These are phyloP conservation scores for Amblyjoppa fuscipennis DNA, from an alignment of 2,888 invertebrate genomes.

Conservation along the genomic window DNA sequence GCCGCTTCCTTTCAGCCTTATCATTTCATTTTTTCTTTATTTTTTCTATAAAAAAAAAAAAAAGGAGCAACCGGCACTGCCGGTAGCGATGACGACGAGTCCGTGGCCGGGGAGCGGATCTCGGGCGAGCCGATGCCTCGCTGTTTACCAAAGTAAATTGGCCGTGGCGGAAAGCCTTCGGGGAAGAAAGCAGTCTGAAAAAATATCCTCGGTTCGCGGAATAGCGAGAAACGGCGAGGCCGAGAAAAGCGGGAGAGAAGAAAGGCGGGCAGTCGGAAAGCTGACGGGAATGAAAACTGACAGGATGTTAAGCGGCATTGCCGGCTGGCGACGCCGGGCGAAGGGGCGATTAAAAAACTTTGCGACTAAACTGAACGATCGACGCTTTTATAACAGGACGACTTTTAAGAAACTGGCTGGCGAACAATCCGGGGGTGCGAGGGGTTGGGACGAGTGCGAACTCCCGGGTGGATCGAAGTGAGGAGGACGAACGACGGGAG, in stretches of 20 bases:
- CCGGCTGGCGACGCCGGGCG: slow-evolving; percentile 32
- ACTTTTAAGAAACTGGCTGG: slow-evolving; percentile 52
- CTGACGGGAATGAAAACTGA: slow-evolving; percentile 65
- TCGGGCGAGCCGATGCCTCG: slow-evolving; percentile 32
- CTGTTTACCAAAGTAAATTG: slow-evolving; percentile 65
- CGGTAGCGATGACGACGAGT: slow-evolving; percentile 26
- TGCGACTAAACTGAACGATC: slow-evolving; percentile 63
- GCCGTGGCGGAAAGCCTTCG: slow-evolving; percentile 47
- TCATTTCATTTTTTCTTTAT: slow-evolving; percentile 27
- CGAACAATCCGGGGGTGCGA: background rate
- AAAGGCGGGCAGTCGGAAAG: slow-evolving; percentile 44
- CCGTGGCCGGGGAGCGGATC: slow-evolving; percentile 22
- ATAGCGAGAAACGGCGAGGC: slow-evolving; percentile 35
- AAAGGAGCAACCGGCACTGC: slow-evolving; percentile 10
- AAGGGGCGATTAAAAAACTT: slow-evolving; percentile 64
- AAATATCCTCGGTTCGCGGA: background rate
- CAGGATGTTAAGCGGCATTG: slow-evolving; percentile 60
- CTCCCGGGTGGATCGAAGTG: background rate
- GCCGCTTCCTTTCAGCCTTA: slow-evolving; percentile 27
- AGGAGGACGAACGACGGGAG: slow-evolving; percentile 20
- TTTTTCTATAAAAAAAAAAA: slow-evolving; percentile 35
- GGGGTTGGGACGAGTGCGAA: background rate
- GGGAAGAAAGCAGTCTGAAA: slow-evolving; percentile 29
- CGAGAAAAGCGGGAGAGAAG: slow-evolving; percentile 52
- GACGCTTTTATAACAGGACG: slow-evolving; percentile 67